Evolutionary conservation across 35 echinoderm and acorn worm species (phyloP), one percentile per base, ranked within the genome.

Genomic region (Strongylocentrotus purpuratus): DNA sequence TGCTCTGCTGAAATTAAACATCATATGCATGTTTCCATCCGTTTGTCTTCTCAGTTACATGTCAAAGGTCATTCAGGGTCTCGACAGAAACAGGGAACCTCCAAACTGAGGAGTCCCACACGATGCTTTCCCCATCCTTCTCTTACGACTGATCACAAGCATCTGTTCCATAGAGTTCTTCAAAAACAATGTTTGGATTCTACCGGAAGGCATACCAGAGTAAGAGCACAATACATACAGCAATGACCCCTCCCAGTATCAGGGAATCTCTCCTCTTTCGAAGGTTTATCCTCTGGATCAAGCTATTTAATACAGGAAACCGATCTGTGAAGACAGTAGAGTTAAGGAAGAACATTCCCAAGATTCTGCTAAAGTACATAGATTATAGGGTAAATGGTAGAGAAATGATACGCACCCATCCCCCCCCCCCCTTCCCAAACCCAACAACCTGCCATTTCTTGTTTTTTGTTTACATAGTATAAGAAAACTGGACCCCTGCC

Each of bases 271-370:
- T 96, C 31, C 98, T 94, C 86, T 99, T 99, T 22, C 97, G 85
- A 9, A 99, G 94, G 93, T 99, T 99, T 90, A 99, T 99, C 61
- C 97, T 97, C 89, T 98, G 97, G 48, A 98, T 95, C 28, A 99
- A 95, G 91, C 98, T 99, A 50, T 99, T 99, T 65, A 99, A 95
- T 17, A 99, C 59, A 18, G 97, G 98, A 88, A 97, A 99, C 28
- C 97, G 97, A 96, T 98, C 97, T 98, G 97, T 31, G 18, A 95
- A 20, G 90, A 32, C 4, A n/a, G 48, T n/a, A 18, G 91, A 93
- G 46, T 93, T 28, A 93, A 93, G 91, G 91, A 93, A 14, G 28
- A 93, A 93, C 48, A 93, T 55, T 9, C 48, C 12, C 25, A 12
- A 11, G 22, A 22, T 9, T 6, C 33, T 86, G 33, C 2, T 86